These are phyloP conservation scores for Planococcus citri DNA, from an alignment of 1,140 invertebrate species.

Conservation along the genomic window DNA sequence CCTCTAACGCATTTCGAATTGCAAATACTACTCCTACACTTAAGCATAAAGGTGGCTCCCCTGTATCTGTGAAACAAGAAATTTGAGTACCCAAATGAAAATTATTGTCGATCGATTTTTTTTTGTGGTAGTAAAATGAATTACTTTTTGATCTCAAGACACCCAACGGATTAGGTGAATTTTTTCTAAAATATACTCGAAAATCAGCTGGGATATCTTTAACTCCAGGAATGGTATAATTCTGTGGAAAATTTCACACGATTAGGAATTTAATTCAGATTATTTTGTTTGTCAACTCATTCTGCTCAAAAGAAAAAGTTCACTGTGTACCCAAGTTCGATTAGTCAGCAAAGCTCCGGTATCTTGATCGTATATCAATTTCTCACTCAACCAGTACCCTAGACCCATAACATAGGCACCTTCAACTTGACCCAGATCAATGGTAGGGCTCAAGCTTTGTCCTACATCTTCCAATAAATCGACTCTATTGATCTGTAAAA, in stretches of 20 bases:
- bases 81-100: neutral
- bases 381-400: conserved; percentile 66
- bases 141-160: conserved; percentile 67
- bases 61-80: conserved; percentile 45
- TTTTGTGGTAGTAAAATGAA: too few relatives aligned
- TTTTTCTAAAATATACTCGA: conserved; percentile 55
- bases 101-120: too few relatives aligned
- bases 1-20: conserved; percentile 53
- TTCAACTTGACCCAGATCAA: conserved; percentile 79
- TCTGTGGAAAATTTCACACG: conserved; percentile 38
- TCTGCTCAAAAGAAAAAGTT: too few relatives aligned
- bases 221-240: conserved; percentile 65
- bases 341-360: conserved; percentile 59
- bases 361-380: conserved; percentile 48
- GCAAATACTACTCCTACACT: conserved; percentile 51
- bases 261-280: too few relatives aligned
- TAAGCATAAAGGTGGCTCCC: conserved; percentile 65
- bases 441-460: conserved; percentile 54
- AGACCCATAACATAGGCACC: conserved; percentile 78
- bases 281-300: too few relatives aligned
- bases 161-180: conserved; percentile 52
- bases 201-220: conserved; percentile 80
- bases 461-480: conserved; percentile 67
- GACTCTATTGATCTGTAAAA: conserved; percentile 42
- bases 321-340: conserved; percentile 53